phyloP scores from a whole-genome alignment of 2,797 vertebrate species.

The Helicolenus hilgendorfi region DNA sequence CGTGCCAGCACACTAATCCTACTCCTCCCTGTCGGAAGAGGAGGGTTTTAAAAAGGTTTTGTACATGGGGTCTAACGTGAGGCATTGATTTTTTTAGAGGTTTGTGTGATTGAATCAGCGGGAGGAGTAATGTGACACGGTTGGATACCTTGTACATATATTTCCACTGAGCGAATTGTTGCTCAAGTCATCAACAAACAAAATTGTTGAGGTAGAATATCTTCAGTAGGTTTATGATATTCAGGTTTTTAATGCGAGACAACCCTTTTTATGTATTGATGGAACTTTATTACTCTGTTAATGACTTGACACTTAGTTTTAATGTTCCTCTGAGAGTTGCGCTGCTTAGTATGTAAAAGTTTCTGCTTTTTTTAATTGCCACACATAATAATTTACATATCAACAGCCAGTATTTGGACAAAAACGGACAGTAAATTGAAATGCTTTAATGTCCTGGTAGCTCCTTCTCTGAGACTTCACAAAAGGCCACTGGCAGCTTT shows the following conservation, averaged over 20 bases:
- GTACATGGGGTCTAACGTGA: constrained; percentile 54
- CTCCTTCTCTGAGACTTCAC: constrained; percentile 29
- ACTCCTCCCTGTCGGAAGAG: constrained; percentile 70
- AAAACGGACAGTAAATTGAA: constrained; percentile 50
- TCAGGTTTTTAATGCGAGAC: background rate
- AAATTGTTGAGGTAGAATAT: constrained; percentile 14
- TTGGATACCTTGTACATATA: constrained; percentile 61
- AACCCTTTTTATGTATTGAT: background rate
- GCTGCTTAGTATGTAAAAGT: constrained; percentile 14
- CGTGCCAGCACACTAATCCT: constrained; percentile 73
- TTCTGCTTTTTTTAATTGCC: constrained; percentile 13
- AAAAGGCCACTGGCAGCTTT: constrained; percentile 60
- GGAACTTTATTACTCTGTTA: background rate
- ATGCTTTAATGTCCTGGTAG: constrained; percentile 27
- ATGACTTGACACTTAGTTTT: background rate
- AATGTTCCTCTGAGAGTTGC: background rate
- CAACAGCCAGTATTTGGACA: constrained; percentile 48
- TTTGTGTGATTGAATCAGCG: constrained; percentile 84
- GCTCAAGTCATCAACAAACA: constrained; percentile 38
- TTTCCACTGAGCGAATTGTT: constrained; percentile 57
- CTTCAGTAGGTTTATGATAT: background rate
- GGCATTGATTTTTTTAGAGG: constrained; percentile 67
- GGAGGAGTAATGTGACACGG: constrained; percentile 78
- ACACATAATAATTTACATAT: constrained; percentile 49
- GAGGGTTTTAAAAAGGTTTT: constrained; percentile 65